A percentile compares a stretch with the other conserved stretches of the same genome.
Conservation (phyloP, 2,113 vertebrate genomes). For the Morone saxatilis region DNA sequence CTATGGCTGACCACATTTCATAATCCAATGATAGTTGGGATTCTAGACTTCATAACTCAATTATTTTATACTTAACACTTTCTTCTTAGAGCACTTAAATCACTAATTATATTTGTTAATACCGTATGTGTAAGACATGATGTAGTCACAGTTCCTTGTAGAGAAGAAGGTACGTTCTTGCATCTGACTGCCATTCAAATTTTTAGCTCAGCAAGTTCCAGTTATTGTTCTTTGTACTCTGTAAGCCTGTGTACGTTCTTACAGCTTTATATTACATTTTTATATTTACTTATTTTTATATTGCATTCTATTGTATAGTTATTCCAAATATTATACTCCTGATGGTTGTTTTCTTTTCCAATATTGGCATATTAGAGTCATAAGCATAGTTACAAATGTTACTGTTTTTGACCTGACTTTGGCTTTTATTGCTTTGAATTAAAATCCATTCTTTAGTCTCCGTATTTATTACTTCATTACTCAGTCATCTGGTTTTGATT, state of each 20-base stretch:
- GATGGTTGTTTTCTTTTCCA: not conserved
- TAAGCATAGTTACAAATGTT: not conserved
- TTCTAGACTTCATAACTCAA: not conserved
- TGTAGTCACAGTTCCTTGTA: constrained; percentile 13
- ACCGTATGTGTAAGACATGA: not conserved
- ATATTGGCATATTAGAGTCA: not conserved
- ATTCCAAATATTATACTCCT: not conserved
- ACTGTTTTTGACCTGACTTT: not conserved
- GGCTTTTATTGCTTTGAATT: not conserved
- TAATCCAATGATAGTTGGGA: not conserved
- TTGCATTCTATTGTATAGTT: not conserved
- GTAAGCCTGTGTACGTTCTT: not conserved
- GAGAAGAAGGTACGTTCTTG: not conserved
- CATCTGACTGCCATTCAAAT: not conserved
- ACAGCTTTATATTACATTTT: not conserved
- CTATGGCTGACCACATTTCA: not conserved
- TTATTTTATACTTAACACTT: not conserved
- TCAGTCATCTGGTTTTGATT: not conserved
- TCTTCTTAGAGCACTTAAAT: not conserved
- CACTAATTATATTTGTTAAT: not conserved
- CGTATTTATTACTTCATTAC: not conserved
- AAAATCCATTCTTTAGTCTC: not conserved
- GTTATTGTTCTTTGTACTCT: too few relatives aligned
- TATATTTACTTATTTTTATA: not conserved
- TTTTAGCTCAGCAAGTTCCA: not conserved